Evolutionary conservation across 2,797 vertebrate species (phyloP), one percentile per base, ranked within the genome.

Genomic region (Diglossa cyanea): DNA sequence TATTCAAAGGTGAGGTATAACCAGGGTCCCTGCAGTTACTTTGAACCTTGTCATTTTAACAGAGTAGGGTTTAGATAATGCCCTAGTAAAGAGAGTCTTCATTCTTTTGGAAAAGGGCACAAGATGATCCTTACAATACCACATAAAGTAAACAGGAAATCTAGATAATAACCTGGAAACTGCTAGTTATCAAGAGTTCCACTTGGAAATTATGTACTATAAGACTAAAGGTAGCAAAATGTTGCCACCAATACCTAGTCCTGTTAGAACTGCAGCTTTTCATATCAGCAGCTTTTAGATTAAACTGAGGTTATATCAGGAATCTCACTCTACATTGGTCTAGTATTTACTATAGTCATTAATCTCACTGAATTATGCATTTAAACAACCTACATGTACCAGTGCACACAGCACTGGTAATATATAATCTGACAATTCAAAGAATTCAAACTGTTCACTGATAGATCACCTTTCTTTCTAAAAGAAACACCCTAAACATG

Each of bases 131-230:
- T 72, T 71, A 42, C 33, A 83, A 23, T 33, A 13, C 5, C 16
- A 62, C 20, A 31, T 13, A 47, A 94, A 67, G 76, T 60, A 62
- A 86, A 78, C n/a, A 91, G 55, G 14, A 93, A 92, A 53, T 39
- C 54, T 37, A 86, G 35, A 55, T 21, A 73, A 74, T 31, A 40
- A 35, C 63, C 33, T 89, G 40, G 24, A 77, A 88, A 62, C 20
- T 33, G 5, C 20, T 68, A 37, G 35, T 51, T 78, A 79, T 42
- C 42, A 24, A 24, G n/a, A 75, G 11, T 68, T 88, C 60, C 39
- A 45, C 17, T 55, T 84, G 44, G 73, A 70, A 72, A 72, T 31
- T 31, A 23, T 11, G 9, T 19, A 45, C 26, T 54, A 3, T 13
- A 48, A 65, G 13, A 9, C 70, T 61, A 65, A 85, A 72, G 39